Percentiles rank a stretch among this genome's conserved stretches.
These are phyloP conservation scores for Nibea albiflora DNA, from an alignment of 2,113 vertebrate species.

Conservation along the genomic window DNA sequence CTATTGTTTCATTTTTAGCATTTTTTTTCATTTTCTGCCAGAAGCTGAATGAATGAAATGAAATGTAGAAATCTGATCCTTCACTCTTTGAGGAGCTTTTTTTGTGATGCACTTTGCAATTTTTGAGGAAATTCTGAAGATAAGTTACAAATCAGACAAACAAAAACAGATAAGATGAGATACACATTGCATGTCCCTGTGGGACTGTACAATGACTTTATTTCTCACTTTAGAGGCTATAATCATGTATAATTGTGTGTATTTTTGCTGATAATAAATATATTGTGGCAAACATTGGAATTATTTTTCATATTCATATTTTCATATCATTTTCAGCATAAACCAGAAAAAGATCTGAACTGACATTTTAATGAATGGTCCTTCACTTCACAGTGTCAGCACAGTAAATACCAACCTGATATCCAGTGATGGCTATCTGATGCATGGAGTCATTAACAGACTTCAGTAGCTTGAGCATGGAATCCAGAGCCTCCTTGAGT, in stretches of 20 bases:
- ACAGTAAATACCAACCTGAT: conserved; percentile 78
- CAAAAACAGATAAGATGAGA: background rate
- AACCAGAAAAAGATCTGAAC: background rate
- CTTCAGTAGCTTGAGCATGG: conserved; percentile 95
- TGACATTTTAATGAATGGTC: background rate
- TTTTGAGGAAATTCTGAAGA: too few species aligned
- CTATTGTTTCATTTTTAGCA: too few species aligned
- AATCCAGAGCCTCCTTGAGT: conserved; percentile 92
- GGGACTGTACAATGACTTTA: too few species aligned
- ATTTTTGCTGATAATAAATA: background rate
- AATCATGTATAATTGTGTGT: background rate
- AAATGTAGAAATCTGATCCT: too few species aligned
- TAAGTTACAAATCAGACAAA: too few species aligned
- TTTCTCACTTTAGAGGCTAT: too few species aligned
- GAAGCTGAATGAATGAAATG: too few species aligned
- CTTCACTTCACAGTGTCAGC: background rate
- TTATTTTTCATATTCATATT: background rate
- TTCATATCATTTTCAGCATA: background rate
- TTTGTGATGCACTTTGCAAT: too few species aligned
- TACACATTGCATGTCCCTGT: background rate
- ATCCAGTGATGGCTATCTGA: conserved; percentile 96
- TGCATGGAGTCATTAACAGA: conserved; percentile 99
- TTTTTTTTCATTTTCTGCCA: too few species aligned
- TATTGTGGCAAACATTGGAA: background rate
- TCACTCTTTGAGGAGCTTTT: too few species aligned